Evolutionary conservation across 2,888 invertebrate species (phyloP), one percentile per base, ranked within the genome.

Genomic region (Incurvaria masculella): DNA sequence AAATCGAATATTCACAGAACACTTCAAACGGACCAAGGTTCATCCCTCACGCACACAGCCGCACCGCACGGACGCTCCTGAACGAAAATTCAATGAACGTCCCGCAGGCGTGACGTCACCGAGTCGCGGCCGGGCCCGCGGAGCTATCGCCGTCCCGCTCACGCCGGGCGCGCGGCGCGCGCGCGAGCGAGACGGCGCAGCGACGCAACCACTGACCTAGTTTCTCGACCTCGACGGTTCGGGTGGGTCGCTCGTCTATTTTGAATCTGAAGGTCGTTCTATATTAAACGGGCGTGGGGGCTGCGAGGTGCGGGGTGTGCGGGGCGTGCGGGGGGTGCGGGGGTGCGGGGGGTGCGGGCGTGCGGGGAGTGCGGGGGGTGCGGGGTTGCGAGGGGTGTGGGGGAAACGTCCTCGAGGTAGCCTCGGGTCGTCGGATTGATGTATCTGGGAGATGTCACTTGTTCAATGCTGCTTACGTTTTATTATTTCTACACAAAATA

Each of bases 181-280:
- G 48, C 41, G 62, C 45, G 58, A 41, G 66, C 72, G 55, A 51
- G 66, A 58, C 72, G 70, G 53, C 54, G 61, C 47, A 8, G 33
- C 44, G 20, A 11, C 39, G 52, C 57, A 47, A 60, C 61, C 58
- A 61, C 61, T 76, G 78, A 76, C 76, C 76, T 61, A 78, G 71
- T 75, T 78, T 71, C 61, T 65, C 67, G 72, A 76, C 74, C 76
- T 72, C 75, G n/a, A n/a, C n/a, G 33, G 69, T 61, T 66, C 63
- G 66, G 68, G 64, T 64, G 72, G 71, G 75, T 68, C 68, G 62
- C 65, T n/a, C 19, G 63, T 76, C 78, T 78, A 78, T 78, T 76
- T 78, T 72, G 75, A 74, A 70, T 64, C 71, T 74, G 75, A 78
- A 78, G 78, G 78, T 78, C 78, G 73, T 59, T 68, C 66, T 78